Evolutionary conservation across 2,888 invertebrate genomes (phyloP), one percentile per base, ranked within the genome.

Genomic region (Lepas anatifera): DNA sequence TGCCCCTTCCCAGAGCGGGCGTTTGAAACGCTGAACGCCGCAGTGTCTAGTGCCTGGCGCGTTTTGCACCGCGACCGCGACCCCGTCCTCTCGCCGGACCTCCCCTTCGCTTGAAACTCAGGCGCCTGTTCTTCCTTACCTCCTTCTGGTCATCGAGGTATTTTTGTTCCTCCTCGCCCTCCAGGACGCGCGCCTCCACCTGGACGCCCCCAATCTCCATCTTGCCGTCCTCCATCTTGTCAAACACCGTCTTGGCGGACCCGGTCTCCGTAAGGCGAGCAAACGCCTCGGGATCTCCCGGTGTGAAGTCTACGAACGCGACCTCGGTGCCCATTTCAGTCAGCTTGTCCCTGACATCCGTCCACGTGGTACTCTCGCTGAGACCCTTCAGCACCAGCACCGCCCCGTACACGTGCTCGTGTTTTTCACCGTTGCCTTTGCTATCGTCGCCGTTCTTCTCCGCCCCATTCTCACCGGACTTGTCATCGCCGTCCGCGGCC

Each of bases 271-370:
- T 79, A 69, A 92, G 83, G 58, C 92, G 85, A 27, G 90, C 82
- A 80, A 87, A 87, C 1, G 89, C 93, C 75, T 87, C 85, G 7
- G 84, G 80, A 74, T 90, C 87, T 0, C 90, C 92, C 69, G 85
- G 85, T 74, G 85, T 86, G 78, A 86, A 92, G 77, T 91, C 90
- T 73, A 93, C 84, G 78, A 85, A 94, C 0, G 88, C 87, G 67
- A 74, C 73, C 68, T 75, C 75, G 25, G 75, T 74, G 29, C 71
- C 71, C 37, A 70, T 78, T 73, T 84, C 82, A n/a, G 80, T 79
- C 7, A 94, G 81, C 58, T 86, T 86, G 70, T 86, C 85, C 76
- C 88, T 91, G 37, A 95, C 85, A 74, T 87, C 84, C 78, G 93
- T 92, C 43, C 91, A 83, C 2, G 85, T 81, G 77, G 83, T 81